A percentile compares a stretch with the other conserved stretches of the same genome.
Evolutionary conservation across 2,888 invertebrate species (phyloP).

Genomic region (Oeneis ivallda): DNA sequence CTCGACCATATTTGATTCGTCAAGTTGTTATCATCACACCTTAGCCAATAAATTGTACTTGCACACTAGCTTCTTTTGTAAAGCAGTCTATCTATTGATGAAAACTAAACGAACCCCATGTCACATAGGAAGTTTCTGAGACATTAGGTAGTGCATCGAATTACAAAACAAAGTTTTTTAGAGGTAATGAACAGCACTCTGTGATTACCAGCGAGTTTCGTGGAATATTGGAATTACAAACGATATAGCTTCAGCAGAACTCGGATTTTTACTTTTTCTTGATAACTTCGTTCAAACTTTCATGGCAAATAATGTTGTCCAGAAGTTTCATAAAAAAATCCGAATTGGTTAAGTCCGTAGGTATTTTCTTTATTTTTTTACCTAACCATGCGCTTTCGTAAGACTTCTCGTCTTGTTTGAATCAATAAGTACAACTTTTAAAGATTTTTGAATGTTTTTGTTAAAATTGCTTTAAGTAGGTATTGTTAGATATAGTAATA

Average conservation of each 20-base stretch:
- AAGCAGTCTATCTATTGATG: too few species aligned
- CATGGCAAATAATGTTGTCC: slow-evolving; percentile 21
- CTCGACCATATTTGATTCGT: too few species aligned
- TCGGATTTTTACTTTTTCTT: slow-evolving; percentile 35
- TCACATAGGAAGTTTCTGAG: too few species aligned
- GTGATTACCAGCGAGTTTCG: slow-evolving; percentile 2
- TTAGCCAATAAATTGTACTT: too few species aligned
- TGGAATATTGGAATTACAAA: slow-evolving; percentile 27
- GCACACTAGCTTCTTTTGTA: too few species aligned
- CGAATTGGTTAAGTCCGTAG: slow-evolving; percentile 22
- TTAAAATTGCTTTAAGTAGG: background rate
- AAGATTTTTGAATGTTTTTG: background rate
- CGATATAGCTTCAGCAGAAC: slow-evolving; percentile 27
- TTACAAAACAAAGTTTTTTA: too few species aligned
- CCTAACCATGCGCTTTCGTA: background rate
- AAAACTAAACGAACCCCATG: too few species aligned
- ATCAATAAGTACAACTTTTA: background rate
- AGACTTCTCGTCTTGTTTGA: slow-evolving; percentile 3
- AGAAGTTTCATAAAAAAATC: slow-evolving; percentile 28
- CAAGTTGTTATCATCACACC: too few species aligned
- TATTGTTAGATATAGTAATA: too few species aligned
- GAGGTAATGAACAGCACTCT: slow-evolving; percentile 4
- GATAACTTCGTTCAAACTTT: slow-evolving; percentile 33
- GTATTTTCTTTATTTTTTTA: slow-evolving; percentile 5
- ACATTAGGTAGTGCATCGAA: too few species aligned